Base-by-base conservation (phyloP, 2,888 invertebrate species). In the Drosophila demipolita region DNA sequence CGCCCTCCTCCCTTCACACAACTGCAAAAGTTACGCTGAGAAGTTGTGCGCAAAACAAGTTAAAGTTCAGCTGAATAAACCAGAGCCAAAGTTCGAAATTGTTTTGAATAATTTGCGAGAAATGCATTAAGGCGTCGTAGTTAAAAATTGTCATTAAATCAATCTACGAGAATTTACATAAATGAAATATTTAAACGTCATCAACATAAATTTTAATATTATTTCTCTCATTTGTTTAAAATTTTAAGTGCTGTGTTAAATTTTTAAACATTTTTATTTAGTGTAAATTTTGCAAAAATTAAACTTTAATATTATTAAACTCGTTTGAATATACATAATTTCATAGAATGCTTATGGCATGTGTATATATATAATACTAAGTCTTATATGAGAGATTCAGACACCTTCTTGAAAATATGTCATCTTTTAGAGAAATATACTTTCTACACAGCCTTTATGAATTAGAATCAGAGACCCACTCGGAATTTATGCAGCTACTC, bases 81-180 rank as follows among this genome's bases (percentile, higher is more conserved):
- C 58, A 32, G 8, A 23, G 36, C 50, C 11, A 71, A 77, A 64
- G 52, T 78, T 64, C 33, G 1, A 67, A 33, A 54, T 62, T 55
- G 49, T 60, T 79, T 63, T 80, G 80, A 59, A 75, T 63, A 80
- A 67, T 63, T 75, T 63, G 12, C 20, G 20, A 12, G 36, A 50
- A 11, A 35, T 63, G 29, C 55, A 12, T 20, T 26, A 12, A 23
- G 7, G 36, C 36, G 35, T 7, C 40, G 5, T 15, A 15, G n/a
- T 3, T 15, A 35, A 57, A 20, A 9, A n/a, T n/a, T 57, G 6
- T 1, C 32, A 32, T 32, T 32, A 15, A 40, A 57, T 57, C 42
- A 9, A 57, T 42, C 3, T 32, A 42, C 32, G 11, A n/a, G 17
- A 29, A 50, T n/a, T 1, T 15, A 3, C 15, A 2, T 15, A 45